Conservation (phyloP, 2,888 invertebrate genomes). For the Abscondita cerata region DNA sequence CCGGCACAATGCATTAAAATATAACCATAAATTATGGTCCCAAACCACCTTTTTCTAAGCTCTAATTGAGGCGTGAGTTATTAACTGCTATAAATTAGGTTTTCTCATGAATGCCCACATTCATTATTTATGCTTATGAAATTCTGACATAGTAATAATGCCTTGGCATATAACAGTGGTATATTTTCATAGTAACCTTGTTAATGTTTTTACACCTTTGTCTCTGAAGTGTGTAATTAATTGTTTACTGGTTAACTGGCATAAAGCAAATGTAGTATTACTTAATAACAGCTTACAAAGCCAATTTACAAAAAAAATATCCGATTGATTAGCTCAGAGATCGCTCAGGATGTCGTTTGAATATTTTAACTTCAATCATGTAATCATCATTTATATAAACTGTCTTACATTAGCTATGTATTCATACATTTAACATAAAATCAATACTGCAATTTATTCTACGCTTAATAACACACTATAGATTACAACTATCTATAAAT, state of each 20-base stretch:
- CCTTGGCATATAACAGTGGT: conserved; percentile 32
- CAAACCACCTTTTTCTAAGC: conserved; percentile 39
- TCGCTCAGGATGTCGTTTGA: no score
- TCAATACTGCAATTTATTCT: background rate
- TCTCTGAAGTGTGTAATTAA: conserved; percentile 29
- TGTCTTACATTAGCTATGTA: no score
- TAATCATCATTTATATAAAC: no score
- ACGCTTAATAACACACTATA: conserved; percentile 5
- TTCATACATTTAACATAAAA: background rate
- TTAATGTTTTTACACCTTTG: conserved; percentile 30
- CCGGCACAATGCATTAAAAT: conserved; percentile 42
- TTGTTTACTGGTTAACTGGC: conserved; percentile 25
- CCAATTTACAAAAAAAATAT: no score
- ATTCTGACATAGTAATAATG: conserved; percentile 48
- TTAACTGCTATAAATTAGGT: conserved; percentile 47
- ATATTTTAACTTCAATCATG: no score
- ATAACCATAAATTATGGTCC: conserved; percentile 44
- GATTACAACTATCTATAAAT: conserved; percentile 1
- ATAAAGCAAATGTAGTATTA: conserved; percentile 4
- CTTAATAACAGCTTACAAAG: conserved; percentile 2
- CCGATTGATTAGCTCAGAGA: no score
- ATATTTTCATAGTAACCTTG: conserved; percentile 33
- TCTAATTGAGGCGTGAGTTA: conserved; percentile 50
- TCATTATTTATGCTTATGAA: conserved; percentile 46
- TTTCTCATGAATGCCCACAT: conserved; percentile 44